Evolutionary conservation across 2,113 vertebrate species (phyloP), one percentile per base, ranked within the genome.

Genomic region (Micromys minutus): DNA sequence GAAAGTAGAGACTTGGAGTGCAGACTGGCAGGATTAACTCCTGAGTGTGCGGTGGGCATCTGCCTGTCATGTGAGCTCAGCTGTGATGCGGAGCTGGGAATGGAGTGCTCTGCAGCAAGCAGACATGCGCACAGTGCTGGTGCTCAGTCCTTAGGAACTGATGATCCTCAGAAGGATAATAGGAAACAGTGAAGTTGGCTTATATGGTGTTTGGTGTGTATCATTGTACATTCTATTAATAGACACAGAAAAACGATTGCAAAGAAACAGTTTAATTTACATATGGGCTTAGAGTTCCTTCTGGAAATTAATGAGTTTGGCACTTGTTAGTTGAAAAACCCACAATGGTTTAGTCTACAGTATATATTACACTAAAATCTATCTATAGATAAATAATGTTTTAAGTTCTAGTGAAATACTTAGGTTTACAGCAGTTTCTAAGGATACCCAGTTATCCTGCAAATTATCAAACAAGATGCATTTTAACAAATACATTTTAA

Each of bases 231-330:
- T 93, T 77, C 26, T 17, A 87, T 83, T 87, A 52, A 7, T 89
- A 86, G 50, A 77, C 7, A 81, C 26, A 75, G 1, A 83, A 59
- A 93, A 71, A 63, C 80, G 91, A 95, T 85, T 94, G 81, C 3
- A 47, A 55, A 77, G 42, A 81, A 77, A 45, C 26, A 55, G 13
- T 83, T 95, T 79, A 83, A 3, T 84, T n/a, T n/a, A 94, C 76
- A 74, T 95, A 75, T 85, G 57, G 36, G 19, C 3, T 76, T 94
- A 71, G 55, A 74, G 50, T 83, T 65, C n/a, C 91, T 91, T 75
- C 67, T 95, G 57, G 84, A 95, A 92, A 72, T 81, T 81, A 26
- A 83, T 85, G n/a, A 12, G 36, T 94, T 94, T 92, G 50, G 42
- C 69, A 90, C 15, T 84, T 89, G 34, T 57, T 97, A 89, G 36